Evolutionary conservation across 1,140 invertebrate species (phyloP).

Genomic region (Anoplolepis gracilipes): DNA sequence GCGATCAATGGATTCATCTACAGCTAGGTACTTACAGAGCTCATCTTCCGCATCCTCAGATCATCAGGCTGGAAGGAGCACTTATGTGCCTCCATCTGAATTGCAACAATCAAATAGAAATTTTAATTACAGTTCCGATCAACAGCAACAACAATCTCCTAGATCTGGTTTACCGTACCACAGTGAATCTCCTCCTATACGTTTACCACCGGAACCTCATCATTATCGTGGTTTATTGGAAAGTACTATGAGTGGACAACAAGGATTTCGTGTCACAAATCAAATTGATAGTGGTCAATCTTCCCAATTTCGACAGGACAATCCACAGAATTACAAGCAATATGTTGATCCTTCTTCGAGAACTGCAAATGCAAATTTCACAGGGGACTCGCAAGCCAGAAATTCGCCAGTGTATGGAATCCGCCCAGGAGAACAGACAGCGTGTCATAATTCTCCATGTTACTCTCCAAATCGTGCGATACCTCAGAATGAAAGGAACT

Average conservation of each 20-base stretch:
- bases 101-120: constrained; percentile 78
- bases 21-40: constrained; percentile 77
- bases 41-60: constrained; percentile 76
- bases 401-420: constrained; percentile 77
- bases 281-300: constrained; percentile 80
- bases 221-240: constrained; percentile 78
- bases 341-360: constrained; percentile 75
- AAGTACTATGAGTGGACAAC: constrained; percentile 63
- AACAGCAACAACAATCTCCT: constrained; percentile 76
- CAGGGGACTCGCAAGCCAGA: constrained; percentile 75
- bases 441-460: constrained; percentile 74
- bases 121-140: constrained; percentile 75
- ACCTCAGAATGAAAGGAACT: constrained; percentile 76
- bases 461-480: constrained; percentile 78
- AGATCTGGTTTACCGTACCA: constrained; percentile 77
- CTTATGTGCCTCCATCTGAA: constrained; percentile 84
- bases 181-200: constrained; percentile 78
- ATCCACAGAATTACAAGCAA: constrained; percentile 77
- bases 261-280: constrained; percentile 67
- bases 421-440: constrained; percentile 69
- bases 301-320: constrained; percentile 81
- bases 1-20: constrained; percentile 63
- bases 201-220: constrained; percentile 75
- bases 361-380: constrained; percentile 71
- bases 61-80: constrained; percentile 78